These are phyloP conservation scores for Gila orcuttii DNA, from an alignment of 2,113 vertebrate species.

Conservation along the genomic window DNA sequence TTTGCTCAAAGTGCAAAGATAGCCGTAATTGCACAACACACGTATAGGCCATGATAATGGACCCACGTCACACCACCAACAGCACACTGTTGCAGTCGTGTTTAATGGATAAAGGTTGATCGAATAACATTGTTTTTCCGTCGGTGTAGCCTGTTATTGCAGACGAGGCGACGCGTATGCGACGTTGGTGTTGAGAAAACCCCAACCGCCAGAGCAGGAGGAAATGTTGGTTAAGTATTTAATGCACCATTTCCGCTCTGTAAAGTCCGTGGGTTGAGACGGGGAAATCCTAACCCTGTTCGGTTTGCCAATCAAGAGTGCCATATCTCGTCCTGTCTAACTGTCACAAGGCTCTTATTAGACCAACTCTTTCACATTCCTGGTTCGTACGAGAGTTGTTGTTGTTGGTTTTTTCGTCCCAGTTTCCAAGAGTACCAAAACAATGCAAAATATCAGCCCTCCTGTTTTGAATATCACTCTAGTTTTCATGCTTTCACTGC, in stretches of 20 bases:
- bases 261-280: conserved; percentile 64
- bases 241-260: conserved; percentile 66
- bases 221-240: conserved; percentile 64
- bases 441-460: background rate
- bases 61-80: conserved; percentile 27
- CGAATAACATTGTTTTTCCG: conserved; percentile 47
- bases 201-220: conserved; percentile 61
- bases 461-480: background rate
- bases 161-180: conserved; percentile 31
- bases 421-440: background rate
- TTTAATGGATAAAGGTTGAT: conserved; percentile 6
- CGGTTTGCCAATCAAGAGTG: conserved; percentile 48
- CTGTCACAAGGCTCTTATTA: conserved; percentile 24
- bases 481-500: background rate
- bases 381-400: background rate
- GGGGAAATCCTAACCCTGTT: conserved; percentile 62
- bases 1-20: conserved; percentile 25
- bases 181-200: conserved; percentile 58
- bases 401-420: background rate
- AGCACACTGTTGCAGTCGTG: conserved; percentile 29
- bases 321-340: conserved; percentile 33
- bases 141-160: conserved; percentile 32
- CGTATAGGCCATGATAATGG: conserved; percentile 31
- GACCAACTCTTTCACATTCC: background rate
- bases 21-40: conserved; percentile 41